Evolutionary conservation across 2,113 vertebrate species (phyloP).

Genomic region (Procapra przewalskii): DNA sequence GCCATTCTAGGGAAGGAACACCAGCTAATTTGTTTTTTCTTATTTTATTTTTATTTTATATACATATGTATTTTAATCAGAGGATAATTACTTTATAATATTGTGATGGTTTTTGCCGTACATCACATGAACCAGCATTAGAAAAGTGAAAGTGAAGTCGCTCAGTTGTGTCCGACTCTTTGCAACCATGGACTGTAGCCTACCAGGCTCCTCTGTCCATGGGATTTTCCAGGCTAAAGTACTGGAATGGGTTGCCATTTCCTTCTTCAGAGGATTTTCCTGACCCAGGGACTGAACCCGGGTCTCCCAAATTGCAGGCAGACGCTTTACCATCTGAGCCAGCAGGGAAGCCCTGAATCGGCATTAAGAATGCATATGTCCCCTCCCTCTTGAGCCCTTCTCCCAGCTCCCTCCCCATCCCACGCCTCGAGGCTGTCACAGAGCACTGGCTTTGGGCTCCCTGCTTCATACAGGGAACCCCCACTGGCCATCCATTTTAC

Average conservation of each 20-base stretch:
- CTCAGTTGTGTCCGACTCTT: neutral
- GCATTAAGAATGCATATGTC: neutral
- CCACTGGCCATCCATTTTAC: neutral
- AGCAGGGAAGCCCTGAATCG: neutral
- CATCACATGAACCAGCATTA: neutral
- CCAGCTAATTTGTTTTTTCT: neutral
- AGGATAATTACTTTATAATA: neutral
- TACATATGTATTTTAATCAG: neutral
- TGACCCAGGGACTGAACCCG: rapidly evolving
- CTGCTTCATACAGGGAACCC: neutral
- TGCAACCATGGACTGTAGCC: neutral
- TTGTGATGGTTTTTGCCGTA: neutral
- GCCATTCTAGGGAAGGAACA: neutral
- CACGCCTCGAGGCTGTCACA: neutral
- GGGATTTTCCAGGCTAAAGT: neutral
- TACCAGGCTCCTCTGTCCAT: neutral
- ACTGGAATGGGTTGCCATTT: neutral
- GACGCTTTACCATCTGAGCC: neutral
- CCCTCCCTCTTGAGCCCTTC: neutral
- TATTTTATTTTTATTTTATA: neutral
- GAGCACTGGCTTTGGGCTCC: neutral
- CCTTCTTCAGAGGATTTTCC: neutral
- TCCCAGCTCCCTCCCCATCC: neutral
- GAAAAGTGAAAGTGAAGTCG: neutral
- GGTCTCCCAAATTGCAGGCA: neutral